phyloP scores from a whole-genome alignment of 2,797 vertebrate genomes.

The Crypturellus tataupa region DNA sequence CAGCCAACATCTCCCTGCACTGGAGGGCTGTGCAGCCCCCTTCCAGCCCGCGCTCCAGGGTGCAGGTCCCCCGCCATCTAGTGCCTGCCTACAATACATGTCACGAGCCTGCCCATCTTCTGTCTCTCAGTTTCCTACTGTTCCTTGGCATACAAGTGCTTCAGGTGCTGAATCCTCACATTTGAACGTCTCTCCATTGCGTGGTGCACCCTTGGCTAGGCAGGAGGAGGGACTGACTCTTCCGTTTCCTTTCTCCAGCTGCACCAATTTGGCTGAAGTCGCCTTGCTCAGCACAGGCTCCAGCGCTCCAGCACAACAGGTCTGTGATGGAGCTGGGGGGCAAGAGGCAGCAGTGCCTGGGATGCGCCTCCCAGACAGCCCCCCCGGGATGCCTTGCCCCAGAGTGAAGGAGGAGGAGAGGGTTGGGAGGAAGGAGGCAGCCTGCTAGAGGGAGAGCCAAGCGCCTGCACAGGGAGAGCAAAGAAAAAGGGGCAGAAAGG shows the following conservation, averaged over 20 bases:
- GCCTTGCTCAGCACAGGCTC: conserved; percentile 65
- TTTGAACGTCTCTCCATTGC: background rate
- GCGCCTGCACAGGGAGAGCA: conserved; percentile 5
- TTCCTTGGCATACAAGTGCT: background rate
- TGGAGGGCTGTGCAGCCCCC: conserved; percentile 40
- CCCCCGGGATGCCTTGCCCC: background rate
- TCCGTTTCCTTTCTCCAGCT: conserved; percentile 49
- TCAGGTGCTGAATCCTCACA: conserved; percentile 14
- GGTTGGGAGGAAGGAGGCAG: conserved; percentile 8
- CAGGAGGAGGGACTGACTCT: background rate
- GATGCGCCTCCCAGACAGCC: background rate
- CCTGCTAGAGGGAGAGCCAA: conserved; percentile 72
- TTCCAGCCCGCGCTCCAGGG: conserved; percentile 58
- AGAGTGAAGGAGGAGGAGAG: background rate
- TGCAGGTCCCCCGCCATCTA: conserved; percentile 69
- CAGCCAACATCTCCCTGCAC: conserved; percentile 47
- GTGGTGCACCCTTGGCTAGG: conserved; percentile 19
- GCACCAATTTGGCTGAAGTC: conserved; percentile 60
- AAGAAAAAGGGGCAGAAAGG: conserved; percentile 58
- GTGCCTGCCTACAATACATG: conserved; percentile 69
- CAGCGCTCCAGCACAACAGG: conserved; percentile 78
- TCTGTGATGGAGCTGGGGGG: conserved; percentile 77
- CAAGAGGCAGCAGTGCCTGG: conserved; percentile 2
- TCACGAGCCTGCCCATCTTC: conserved; percentile 64
- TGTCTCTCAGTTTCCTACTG: conserved; percentile 51